Percentiles rank a stretch among this genome's conserved stretches.
These are phyloP conservation scores for Tryphoninae sp. DNA, from an alignment of 2,888 invertebrate species.

Conservation along the genomic window DNA sequence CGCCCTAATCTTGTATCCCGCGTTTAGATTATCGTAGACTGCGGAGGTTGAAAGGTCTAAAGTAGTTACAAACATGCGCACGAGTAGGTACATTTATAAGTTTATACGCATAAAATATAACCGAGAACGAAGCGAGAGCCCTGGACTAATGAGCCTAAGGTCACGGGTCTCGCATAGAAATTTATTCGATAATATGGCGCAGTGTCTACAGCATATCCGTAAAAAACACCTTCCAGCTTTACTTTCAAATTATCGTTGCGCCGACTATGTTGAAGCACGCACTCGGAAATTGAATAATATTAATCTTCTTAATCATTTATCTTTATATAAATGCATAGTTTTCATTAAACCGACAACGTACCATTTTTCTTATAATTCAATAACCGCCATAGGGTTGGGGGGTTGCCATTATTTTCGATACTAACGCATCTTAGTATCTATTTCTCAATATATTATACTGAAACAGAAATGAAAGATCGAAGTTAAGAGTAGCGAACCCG, in stretches of 20 bases:
- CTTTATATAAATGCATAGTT: no score
- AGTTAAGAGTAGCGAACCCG: background rate
- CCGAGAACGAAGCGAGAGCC: conserved; percentile 27
- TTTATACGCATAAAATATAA: conserved; percentile 1
- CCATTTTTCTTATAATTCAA: no score
- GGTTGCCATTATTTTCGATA: no score
- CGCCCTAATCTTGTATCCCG: conserved; percentile 62
- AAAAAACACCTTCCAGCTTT: background rate
- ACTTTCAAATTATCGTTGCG: no score
- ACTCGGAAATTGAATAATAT: no score
- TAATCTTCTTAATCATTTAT: no score
- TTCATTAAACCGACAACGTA: no score
- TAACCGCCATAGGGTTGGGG: no score
- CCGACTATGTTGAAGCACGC: no score
- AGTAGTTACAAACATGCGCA: conserved; percentile 27
- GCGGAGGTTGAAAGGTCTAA: conserved; percentile 55
- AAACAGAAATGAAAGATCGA: background rate
- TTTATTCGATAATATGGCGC: conserved; percentile 22
- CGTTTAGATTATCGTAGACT: conserved; percentile 58
- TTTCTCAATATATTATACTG: no score
- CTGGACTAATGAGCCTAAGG: conserved; percentile 52
- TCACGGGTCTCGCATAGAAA: conserved; percentile 42
- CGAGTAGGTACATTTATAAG: background rate
- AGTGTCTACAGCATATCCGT: background rate
- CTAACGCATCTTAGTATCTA: no score